phyloP scores from a whole-genome alignment of 2,113 vertebrate genomes.

The Onychostoma macrolepis region DNA sequence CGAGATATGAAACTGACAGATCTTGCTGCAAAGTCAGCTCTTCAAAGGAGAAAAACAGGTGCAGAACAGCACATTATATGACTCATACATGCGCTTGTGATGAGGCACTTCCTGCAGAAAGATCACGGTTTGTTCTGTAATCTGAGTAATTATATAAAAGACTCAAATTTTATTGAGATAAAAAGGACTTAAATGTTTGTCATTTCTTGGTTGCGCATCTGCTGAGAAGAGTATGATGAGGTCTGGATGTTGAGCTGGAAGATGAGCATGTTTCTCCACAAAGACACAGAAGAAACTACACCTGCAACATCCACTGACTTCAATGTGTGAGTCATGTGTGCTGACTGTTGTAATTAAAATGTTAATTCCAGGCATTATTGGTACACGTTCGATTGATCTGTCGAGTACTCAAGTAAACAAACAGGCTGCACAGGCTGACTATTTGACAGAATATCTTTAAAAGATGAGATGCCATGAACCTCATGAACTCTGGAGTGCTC shows the following conservation, averaged over 20 bases:
- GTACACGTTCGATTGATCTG: not conserved
- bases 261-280: not conserved
- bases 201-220: not conserved
- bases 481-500: not conserved
- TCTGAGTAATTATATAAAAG: not conserved
- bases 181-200: not conserved
- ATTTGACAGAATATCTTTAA: not conserved
- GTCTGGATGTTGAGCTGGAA: not conserved
- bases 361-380: not conserved
- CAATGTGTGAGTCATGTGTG: not conserved
- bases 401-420: not conserved
- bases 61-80: not conserved
- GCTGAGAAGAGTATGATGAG: not conserved
- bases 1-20: not conserved
- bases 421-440: not conserved
- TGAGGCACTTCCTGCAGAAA: not conserved
- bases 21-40: not conserved
- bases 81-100: not conserved
- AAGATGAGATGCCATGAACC: not conserved
- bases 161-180: not conserved
- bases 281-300: slow-evolving; percentile 1
- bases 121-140: not conserved
- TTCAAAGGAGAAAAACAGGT: slow-evolving; percentile 15
- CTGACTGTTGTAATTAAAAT: not conserved
- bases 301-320: not conserved